phyloP scores from a whole-genome alignment of 1,140 invertebrate species.

The Zaprionus lachaisei region DNA sequence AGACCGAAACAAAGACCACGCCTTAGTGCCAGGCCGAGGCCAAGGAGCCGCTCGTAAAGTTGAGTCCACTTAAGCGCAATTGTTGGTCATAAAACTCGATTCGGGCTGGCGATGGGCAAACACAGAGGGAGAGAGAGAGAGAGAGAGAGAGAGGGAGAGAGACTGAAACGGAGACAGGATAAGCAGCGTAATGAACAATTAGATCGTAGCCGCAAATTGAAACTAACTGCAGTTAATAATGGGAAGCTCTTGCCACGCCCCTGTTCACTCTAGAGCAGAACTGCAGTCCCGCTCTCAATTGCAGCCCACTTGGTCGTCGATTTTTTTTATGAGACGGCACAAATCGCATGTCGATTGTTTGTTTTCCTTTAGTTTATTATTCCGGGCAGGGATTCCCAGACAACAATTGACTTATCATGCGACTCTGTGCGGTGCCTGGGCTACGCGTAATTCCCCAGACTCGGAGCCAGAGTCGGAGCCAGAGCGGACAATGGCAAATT shows the following conservation, averaged over 20 bases:
- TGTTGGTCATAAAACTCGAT: constrained; percentile 74
- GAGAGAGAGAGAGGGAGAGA: neutral
- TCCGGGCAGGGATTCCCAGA: constrained; percentile 48
- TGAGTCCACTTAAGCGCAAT: constrained; percentile 77
- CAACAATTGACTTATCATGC: constrained; percentile 81
- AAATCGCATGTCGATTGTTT: constrained; percentile 42
- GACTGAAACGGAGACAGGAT: constrained; percentile 36
- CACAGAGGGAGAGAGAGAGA: constrained; percentile 6
- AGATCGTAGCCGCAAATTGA: constrained; percentile 73
- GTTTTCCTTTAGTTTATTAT: constrained; percentile 48
- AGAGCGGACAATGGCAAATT: constrained; percentile 68
- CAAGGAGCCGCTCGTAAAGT: constrained; percentile 72
- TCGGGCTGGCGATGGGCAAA: constrained; percentile 9
- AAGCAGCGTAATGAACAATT: constrained; percentile 71
- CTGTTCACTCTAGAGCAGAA: neutral
- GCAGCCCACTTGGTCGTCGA: constrained; percentile 14
- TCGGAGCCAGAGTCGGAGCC: neutral
- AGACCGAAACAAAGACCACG: constrained; percentile 25
- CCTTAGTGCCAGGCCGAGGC: constrained; percentile 25
- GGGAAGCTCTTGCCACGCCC: neutral
- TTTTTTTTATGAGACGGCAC: constrained; percentile 5
- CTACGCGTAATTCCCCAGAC: constrained; percentile 44
- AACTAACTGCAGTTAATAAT: constrained; percentile 74
- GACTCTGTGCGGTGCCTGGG: constrained; percentile 59
- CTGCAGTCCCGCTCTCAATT: constrained; percentile 23